These are phyloP conservation scores for Gadopsis bispinosus DNA, from an alignment of 2,797 vertebrate genomes.

Conservation along the genomic window DNA sequence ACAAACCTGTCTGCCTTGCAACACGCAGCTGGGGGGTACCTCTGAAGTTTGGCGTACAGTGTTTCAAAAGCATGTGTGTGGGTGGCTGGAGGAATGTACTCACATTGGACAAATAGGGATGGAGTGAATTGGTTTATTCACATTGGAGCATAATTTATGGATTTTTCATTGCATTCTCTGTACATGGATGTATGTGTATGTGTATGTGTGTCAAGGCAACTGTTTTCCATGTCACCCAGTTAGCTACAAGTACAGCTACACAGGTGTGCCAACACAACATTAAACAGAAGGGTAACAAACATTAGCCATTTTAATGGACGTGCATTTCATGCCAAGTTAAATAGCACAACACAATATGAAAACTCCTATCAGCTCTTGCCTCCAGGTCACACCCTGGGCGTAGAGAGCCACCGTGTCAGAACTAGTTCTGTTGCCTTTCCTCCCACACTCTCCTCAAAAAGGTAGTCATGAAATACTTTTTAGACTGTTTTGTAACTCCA, in stretches of 20 bases:
- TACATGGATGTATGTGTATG: neutral
- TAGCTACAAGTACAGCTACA: conserved; percentile 28
- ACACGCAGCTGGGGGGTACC: conserved; percentile 71
- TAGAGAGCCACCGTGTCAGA: conserved; percentile 69
- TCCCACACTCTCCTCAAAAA: conserved; percentile 67
- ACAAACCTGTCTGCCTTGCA: conserved; percentile 75
- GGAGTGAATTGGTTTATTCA: conserved; percentile 18
- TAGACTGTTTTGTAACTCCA: conserved; percentile 52
- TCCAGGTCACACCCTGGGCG: conserved; percentile 77
- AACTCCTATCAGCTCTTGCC: conserved; percentile 60
- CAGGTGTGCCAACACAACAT: conserved; percentile 37
- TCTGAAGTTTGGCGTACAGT: conserved; percentile 52
- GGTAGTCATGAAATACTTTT: conserved; percentile 55
- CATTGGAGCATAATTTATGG: conserved; percentile 15
- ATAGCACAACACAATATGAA: conserved; percentile 67
- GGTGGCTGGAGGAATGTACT: conserved; percentile 57
- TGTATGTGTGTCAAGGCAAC: conserved; percentile 26
- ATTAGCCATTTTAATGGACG: conserved; percentile 44
- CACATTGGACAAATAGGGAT: conserved; percentile 18
- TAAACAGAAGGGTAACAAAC: conserved; percentile 25
- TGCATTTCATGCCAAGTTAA: conserved; percentile 73
- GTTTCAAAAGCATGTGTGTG: conserved; percentile 70
- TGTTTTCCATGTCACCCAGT: conserved; percentile 38
- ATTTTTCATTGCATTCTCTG: conserved; percentile 11
- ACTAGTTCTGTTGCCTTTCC: conserved; percentile 79